Evolutionary conservation across 1,140 invertebrate genomes (phyloP), one percentile per base, ranked within the genome.

Genomic region (Lysiphlebus fabarum): DNA sequence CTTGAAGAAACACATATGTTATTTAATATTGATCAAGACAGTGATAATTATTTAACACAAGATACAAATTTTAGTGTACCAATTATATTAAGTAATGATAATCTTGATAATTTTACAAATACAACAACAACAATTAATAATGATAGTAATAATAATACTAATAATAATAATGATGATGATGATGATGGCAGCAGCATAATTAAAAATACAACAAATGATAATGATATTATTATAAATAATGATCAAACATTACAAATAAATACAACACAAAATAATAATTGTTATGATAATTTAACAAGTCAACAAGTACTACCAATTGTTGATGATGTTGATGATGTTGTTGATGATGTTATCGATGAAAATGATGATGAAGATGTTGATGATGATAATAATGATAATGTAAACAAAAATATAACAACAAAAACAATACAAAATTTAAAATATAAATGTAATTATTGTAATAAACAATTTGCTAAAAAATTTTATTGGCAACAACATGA

Each of bases 401-500:
- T 1, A 1, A 26, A 26, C 17, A 26, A 26, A n/a, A n/a, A n/a
- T n/a, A n/a, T 4, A 26, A 26, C 45, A 34, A 56, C 50, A 14
- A 64, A 43, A 66, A 71, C 69, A 65, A 67, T 49, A 34, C 75
- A 73, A 68, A 76, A 78, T 64, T 71, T 79, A 63, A 79, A 76
- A 67, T 76, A 79, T 57, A 80, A 79, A 64, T 82, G 81, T 61
- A 62, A 68, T 53, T 79, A 75, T 59, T 85, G 83, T 68, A 71
- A 73, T 26, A 83, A 83, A 58, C 75, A 76, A 61, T 85, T 85
- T 67, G 70, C 77, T 4, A 82, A 82, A 61, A 80, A 81, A 56
- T 82, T 82, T 68, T 81, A 82, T 50, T 74, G 83, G 67, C 78
- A 83, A 47, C 81, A 83, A 63, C 83, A 84, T 38, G 70, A 81